Percentiles rank a stretch among this genome's conserved stretches.
Evolutionary conservation across 2,888 invertebrate genomes (phyloP).

Genomic region (Linnaemya tessellans): DNA sequence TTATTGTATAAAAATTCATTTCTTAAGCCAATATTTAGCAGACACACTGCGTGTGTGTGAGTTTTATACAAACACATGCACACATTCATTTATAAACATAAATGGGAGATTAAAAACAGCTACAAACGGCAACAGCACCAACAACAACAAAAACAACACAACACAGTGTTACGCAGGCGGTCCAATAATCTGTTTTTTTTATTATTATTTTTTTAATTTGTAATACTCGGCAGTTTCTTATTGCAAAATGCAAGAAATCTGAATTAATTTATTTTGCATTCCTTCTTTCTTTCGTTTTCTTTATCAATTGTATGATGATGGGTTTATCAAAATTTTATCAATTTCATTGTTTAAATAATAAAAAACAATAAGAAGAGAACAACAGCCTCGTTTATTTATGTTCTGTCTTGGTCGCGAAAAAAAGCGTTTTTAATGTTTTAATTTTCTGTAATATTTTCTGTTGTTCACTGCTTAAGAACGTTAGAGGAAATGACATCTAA

Average conservation of each 20-base stretch:
- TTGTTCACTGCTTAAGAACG: constrained; percentile 71
- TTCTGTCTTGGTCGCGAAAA: constrained; percentile 20
- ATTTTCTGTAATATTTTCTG: constrained; percentile 46
- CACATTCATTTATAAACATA: constrained; percentile 4
- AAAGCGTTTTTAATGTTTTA: constrained; percentile 7
- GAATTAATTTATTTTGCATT: constrained; percentile 32
- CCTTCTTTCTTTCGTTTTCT: constrained; percentile 25
- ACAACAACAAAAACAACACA: constrained; percentile 16
- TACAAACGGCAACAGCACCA: constrained; percentile 20
- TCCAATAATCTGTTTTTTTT: constrained; percentile 56
- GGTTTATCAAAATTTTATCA: constrained; percentile 55
- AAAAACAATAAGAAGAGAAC: neutral
- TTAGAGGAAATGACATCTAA: constrained; percentile 70
- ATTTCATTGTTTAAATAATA: constrained; percentile 43
- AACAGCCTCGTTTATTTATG: constrained; percentile 26
- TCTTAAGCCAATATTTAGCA: constrained; percentile 66
- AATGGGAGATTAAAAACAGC: constrained; percentile 42
- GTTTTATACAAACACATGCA: neutral
- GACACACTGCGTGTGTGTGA: constrained; percentile 47
- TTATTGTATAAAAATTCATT: constrained; percentile 40
- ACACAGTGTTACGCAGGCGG: constrained; percentile 64
- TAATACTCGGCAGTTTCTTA: neutral
- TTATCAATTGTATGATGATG: constrained; percentile 34
- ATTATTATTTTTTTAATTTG: neutral
- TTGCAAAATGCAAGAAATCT: constrained; percentile 21